Percentiles rank a stretch among this genome's conserved stretches.
Conservation (phyloP, 1,140 invertebrate genomes). For the Homalodisca vitripennis region DNA sequence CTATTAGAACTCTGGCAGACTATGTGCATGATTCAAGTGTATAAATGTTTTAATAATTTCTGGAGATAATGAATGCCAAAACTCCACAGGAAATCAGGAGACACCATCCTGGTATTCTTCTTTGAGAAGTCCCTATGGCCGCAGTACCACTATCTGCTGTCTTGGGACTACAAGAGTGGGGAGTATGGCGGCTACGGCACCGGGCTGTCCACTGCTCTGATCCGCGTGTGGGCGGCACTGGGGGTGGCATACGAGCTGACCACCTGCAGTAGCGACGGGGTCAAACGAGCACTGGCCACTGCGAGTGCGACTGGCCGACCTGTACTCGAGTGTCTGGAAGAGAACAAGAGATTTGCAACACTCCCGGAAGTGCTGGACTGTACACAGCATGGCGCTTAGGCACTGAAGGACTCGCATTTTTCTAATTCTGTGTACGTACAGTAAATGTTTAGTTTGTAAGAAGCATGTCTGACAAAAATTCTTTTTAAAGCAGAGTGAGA, state of each 20-base stretch:
- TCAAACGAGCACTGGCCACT: conserved; percentile 59
- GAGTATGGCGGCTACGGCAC: conserved; percentile 71
- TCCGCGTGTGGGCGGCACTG: conserved; percentile 64
- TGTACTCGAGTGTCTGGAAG: conserved; percentile 54
- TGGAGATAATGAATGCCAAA: too few relatives aligned
- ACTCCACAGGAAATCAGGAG: conserved; percentile 59
- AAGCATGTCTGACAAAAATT: too few relatives aligned
- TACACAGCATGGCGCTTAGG: conserved; percentile 3
- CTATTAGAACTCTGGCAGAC: too few relatives aligned
- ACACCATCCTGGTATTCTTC: conserved; percentile 70
- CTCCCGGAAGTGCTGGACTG: conserved; percentile 25
- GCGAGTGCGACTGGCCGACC: conserved; percentile 53
- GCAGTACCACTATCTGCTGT: conserved; percentile 73
- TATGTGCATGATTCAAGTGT: too few relatives aligned
- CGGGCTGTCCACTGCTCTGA: conserved; percentile 62
- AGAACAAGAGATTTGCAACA: conserved; percentile 42
- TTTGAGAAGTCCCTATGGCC: conserved; percentile 71
- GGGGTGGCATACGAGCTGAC: conserved; percentile 60
- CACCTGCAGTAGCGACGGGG: conserved; percentile 58
- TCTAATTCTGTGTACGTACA: neutral
- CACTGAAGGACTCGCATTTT: neutral
- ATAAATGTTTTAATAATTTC: too few relatives aligned
- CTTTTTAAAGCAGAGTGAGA: too few relatives aligned
- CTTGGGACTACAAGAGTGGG: conserved; percentile 72
- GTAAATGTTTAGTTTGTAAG: neutral